These are phyloP conservation scores for Aselliscus stoliczkanus DNA, from an alignment of 2,797 vertebrate genomes.

Conservation along the genomic window DNA sequence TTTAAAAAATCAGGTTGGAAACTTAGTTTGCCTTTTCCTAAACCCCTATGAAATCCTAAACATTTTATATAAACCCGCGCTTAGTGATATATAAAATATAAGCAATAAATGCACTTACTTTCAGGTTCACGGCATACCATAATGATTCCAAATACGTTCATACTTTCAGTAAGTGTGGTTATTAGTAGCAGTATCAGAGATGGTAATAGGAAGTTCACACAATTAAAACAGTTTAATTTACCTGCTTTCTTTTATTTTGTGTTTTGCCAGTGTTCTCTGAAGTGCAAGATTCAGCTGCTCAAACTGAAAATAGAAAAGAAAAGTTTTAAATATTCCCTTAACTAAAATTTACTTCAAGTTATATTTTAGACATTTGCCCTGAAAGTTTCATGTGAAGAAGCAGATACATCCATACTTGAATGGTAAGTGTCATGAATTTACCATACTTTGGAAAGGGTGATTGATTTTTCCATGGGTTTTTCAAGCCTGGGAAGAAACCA, in stretches of 20 bases:
- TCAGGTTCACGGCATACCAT: not conserved
- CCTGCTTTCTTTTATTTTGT: slow-evolving; percentile 87
- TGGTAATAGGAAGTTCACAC: not conserved
- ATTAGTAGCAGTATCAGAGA: not conserved
- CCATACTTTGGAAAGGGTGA: not conserved
- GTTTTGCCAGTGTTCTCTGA: slow-evolving; percentile 87
- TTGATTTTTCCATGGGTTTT: not conserved
- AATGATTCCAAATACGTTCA: not conserved
- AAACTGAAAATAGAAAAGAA: slow-evolving; percentile 85
- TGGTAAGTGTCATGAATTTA: not conserved
- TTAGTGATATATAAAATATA: not conserved
- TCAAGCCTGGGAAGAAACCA: not conserved
- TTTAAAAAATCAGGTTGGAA: not conserved
- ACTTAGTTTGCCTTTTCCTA: not conserved
- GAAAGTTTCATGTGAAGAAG: not conserved
- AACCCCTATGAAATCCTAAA: not conserved
- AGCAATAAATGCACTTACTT: not conserved
- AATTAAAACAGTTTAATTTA: slow-evolving; percentile 75
- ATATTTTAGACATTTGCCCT: not conserved
- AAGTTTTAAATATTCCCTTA: not conserved
- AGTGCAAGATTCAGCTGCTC: slow-evolving; percentile 91
- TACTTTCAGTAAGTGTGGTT: not conserved
- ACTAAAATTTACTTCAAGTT: slow-evolving; percentile 16
- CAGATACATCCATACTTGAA: not conserved
- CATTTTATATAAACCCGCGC: not conserved